Percentiles rank a stretch among this genome's conserved stretches.
phyloP scores from a whole-genome alignment of 2,888 invertebrate species.

The Drosophila picticornis region DNA sequence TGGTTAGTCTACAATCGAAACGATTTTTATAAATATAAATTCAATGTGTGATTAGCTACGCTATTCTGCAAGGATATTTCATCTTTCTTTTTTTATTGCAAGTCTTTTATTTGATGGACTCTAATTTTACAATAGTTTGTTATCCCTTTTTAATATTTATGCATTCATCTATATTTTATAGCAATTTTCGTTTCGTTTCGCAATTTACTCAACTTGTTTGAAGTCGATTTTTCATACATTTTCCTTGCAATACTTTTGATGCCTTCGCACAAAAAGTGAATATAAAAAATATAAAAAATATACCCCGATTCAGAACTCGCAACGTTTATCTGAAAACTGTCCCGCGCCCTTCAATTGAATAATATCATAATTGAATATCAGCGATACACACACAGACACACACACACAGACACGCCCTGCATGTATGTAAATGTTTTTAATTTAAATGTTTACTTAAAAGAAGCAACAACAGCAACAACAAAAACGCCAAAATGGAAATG shows the following conservation, averaged over 20 bases:
- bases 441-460: conserved; percentile 76
- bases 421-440: conserved; percentile 78
- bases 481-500: conserved; percentile 35
- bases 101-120: not conserved
- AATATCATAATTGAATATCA: conserved; percentile 77
- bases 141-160: not conserved
- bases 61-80: not conserved
- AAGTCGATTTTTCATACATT: not conserved
- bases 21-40: too few relatives aligned
- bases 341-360: conserved; percentile 59
- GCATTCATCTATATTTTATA: not conserved
- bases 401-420: conserved; percentile 24
- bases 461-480: conserved; percentile 40
- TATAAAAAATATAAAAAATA: not conserved
- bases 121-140: not conserved
- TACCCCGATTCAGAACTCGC: conserved; percentile 19
- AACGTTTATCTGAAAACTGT: conserved; percentile 53
- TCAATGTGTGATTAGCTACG: not conserved
- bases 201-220: not conserved
- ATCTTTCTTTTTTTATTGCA: not conserved
- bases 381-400: conserved; percentile 52
- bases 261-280: conserved; percentile 1
- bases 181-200: not conserved
- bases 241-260: not conserved
- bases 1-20: too few relatives aligned